A percentile compares a stretch with the other conserved stretches of the same genome.
Conservation (phyloP, 2,797 vertebrate species). For the Fringilla coelebs region DNA sequence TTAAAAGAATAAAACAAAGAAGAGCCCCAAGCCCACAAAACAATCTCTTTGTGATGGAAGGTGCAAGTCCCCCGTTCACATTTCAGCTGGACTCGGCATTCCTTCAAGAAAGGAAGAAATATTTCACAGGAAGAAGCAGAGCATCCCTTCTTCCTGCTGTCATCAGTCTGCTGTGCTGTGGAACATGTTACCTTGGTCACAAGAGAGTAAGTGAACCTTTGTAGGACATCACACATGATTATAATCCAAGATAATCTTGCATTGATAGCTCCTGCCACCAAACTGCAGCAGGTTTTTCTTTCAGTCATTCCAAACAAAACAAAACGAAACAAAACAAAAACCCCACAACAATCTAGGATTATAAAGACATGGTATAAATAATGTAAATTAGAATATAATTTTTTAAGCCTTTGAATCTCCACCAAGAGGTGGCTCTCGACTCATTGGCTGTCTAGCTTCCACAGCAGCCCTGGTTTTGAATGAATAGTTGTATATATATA, state of each 20-base stretch:
- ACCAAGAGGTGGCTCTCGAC: constrained; percentile 57
- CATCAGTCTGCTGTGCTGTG: constrained; percentile 44
- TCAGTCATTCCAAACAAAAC: constrained; percentile 64
- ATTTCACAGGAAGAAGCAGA: constrained; percentile 19
- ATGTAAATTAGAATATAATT: constrained; percentile 70
- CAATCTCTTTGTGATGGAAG: constrained; percentile 52
- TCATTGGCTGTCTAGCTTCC: constrained; percentile 69
- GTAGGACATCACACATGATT: constrained; percentile 36
- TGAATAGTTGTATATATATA: constrained; percentile 55
- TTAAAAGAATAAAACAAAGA: background rate
- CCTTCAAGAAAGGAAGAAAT: constrained; percentile 57
- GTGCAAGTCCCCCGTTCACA: constrained; percentile 48
- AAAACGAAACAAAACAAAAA: constrained; percentile 36
- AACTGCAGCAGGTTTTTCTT: constrained; percentile 62
- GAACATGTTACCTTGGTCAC: constrained; percentile 60
- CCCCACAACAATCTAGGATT: constrained; percentile 66
- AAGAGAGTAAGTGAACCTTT: constrained; percentile 50
- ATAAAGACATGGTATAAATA: constrained; percentile 78
- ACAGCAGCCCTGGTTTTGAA: constrained; percentile 70
- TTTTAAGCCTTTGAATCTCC: constrained; percentile 70
- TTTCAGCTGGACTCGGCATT: constrained; percentile 46
- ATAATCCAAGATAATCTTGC: constrained; percentile 66
- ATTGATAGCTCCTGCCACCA: constrained; percentile 63
- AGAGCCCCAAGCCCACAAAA: constrained; percentile 32
- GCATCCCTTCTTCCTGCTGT: constrained; percentile 4